Conservation (phyloP, 37 sponge, comb jelly and placozoan genomes). For the Ianthella basta region DNA sequence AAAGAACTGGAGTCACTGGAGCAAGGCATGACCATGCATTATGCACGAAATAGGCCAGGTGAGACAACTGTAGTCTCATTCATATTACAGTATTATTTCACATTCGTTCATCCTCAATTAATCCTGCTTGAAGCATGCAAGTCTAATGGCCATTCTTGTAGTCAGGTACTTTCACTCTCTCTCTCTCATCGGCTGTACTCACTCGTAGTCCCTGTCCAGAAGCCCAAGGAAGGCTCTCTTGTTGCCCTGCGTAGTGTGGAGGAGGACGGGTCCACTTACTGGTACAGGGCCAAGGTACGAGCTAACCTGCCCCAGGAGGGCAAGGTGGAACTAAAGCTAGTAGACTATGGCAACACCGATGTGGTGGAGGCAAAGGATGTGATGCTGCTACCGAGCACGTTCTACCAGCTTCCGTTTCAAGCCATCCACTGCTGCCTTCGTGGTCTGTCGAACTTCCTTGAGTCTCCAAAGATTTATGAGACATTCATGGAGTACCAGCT, state of each 20-base stretch:
- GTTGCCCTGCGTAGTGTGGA: not conserved
- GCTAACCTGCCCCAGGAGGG: not conserved
- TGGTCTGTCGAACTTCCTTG: constrained; percentile 32
- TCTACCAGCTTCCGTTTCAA: constrained; percentile 68
- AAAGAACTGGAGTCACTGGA: no score
- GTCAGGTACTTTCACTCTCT: no score
- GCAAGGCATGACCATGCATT: no score
- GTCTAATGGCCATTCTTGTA: no score
- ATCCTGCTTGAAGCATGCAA: no score
- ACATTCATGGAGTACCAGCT: constrained; percentile 28
- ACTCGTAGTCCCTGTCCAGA: not conserved
- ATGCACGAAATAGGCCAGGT: no score
- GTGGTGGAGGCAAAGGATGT: constrained; percentile 20
- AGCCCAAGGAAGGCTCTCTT: not conserved
- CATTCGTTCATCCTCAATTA: no score
- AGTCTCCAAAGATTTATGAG: constrained; percentile 18
- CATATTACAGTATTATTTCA: no score
- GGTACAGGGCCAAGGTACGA: constrained; percentile 12
- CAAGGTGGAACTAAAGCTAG: constrained; percentile 17
- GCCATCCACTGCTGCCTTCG: constrained; percentile 69
- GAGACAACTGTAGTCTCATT: no score
- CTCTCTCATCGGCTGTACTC: not conserved
- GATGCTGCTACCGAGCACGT: constrained; percentile 46
- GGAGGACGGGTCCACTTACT: not conserved
- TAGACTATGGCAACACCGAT: constrained; percentile 74